Base-by-base conservation (phyloP, 2,888 invertebrate genomes). In the Oxytorus armatus region DNA sequence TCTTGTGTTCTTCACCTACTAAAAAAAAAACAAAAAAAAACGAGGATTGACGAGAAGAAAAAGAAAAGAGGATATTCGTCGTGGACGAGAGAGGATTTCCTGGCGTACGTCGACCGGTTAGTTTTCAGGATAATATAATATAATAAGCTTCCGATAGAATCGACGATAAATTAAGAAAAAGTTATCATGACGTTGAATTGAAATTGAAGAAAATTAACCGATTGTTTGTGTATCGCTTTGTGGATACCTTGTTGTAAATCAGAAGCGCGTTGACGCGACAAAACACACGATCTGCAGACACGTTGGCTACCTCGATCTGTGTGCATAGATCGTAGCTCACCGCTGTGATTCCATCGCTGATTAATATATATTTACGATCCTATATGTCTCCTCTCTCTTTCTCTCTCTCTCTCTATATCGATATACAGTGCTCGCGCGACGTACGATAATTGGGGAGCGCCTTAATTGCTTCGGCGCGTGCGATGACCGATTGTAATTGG, bases 401-500 rank as follows among this genome's bases (percentile, higher is more conserved):
- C 42, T 8, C n/a, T n/a, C n/a, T n/a, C 18, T 69, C 69, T 76
- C 53, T 66, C 59, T 33, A 29, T 73, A 29, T 8, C 51, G n/a
- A 53, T 72, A 72, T 65, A 49, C 29, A 23, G 10, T 3, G 33
- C 66, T 61, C 73, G 33, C 66, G 51, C 73, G 51, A 66, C 59
- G 73, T 68, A 78, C 79, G 88, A 89, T 90, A 90, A 90, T 89
- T 89, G 88, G 89, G n/a, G 88, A 88, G 88, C 88, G 88, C 87
- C 88, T 88, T 90, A 90, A 89, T 90, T 89, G 89, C 89, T 87
- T 85, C 85, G 87, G 86, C 85, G 88, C 89, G 87, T 88, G 89
- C 89, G 89, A 89, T 88, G 89, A 89, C 88, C 88, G 88, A 80
- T 87, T 88, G 87, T 87, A 88, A 88, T 89, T 88, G 89, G 86